Conservation (phyloP, 2,113 vertebrate species). For the Gnathonemus echidnorhynchus region DNA sequence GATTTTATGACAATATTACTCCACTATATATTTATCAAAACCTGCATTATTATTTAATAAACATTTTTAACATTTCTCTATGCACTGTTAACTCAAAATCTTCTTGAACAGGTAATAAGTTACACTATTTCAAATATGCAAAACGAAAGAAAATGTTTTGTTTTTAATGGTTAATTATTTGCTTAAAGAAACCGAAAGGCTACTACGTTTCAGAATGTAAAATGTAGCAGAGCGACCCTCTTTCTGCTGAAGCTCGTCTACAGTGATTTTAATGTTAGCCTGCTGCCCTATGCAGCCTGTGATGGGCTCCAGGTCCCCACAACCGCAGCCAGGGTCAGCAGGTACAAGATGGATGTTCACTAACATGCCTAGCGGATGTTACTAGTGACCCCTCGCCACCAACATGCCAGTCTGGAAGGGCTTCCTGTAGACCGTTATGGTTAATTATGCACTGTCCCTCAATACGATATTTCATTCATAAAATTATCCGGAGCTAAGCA, state of each 20-base stretch:
- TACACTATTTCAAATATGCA: neutral
- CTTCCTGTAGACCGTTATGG: neutral
- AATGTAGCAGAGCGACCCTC: neutral
- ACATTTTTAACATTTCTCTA: neutral
- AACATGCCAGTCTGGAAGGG: neutral
- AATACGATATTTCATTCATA: neutral
- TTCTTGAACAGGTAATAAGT: neutral
- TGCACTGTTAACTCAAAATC: neutral
- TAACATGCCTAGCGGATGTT: neutral
- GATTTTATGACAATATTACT: neutral
- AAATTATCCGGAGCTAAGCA: neutral
- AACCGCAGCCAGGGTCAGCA: neutral
- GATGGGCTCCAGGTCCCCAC: neutral
- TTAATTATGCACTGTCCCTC: neutral
- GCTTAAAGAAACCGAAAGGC: neutral
- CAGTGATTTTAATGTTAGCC: neutral
- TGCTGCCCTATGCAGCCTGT: neutral
- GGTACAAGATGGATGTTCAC: neutral
- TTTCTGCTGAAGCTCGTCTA: neutral
- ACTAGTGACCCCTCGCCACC: neutral
- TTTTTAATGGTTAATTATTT: neutral
- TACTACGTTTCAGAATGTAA: neutral
- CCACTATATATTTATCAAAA: neutral
- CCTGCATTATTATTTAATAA: neutral
- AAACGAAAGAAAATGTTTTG: neutral